Conservation (phyloP, 1,140 invertebrate species). For the Ostrea edulis region DNA sequence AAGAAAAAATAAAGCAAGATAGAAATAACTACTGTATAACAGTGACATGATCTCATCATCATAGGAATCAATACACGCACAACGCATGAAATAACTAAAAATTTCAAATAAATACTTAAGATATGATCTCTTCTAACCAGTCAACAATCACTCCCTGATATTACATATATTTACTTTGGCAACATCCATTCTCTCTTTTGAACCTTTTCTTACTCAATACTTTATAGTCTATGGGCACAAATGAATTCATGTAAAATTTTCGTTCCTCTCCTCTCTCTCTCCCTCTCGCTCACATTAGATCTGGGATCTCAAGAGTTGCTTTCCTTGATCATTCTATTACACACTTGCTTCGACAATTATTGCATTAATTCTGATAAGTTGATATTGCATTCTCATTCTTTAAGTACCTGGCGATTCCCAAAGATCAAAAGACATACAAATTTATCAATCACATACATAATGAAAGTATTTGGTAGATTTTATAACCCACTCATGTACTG, state of each 20-base stretch:
- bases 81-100: neutral
- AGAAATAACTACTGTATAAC: neutral
- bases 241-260: neutral
- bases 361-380: neutral
- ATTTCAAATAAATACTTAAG: neutral
- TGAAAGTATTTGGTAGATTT: too few species aligned
- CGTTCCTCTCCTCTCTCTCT: slow-evolving; percentile 11
- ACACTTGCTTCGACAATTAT: neutral
- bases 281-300: neutral
- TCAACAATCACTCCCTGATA: neutral
- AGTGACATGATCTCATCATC: neutral
- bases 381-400: neutral
- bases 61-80: slow-evolving; percentile 9
- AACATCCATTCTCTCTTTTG: neutral
- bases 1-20: neutral
- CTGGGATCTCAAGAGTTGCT: neutral
- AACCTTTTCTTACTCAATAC: neutral
- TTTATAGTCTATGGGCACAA: neutral
- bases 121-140: neutral
- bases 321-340: neutral
- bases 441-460: too few species aligned
- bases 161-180: neutral
- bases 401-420: too few species aligned
- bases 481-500: neutral
- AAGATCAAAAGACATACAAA: too few species aligned